These are phyloP conservation scores for Listrodromus nycthemerus DNA, from an alignment of 2,888 invertebrate genomes.

Conservation along the genomic window DNA sequence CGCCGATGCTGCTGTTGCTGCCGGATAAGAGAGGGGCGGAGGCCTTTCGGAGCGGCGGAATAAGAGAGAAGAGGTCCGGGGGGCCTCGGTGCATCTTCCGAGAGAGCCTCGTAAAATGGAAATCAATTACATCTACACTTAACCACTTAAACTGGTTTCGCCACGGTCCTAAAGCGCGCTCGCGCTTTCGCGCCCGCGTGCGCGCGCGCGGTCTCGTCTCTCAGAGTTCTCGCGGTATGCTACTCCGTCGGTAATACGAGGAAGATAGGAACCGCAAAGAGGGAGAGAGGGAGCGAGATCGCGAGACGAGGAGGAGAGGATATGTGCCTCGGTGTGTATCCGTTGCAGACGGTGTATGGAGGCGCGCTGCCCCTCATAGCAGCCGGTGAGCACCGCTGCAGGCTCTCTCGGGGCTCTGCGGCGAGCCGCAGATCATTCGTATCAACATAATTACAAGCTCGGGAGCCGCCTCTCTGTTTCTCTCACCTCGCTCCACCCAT, in stretches of 20 bases:
- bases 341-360: conserved; percentile 37
- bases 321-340: conserved; percentile 13
- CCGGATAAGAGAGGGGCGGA: conserved; percentile 14
- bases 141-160: conserved; percentile 85
- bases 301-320: conserved; percentile 15
- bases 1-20: background rate
- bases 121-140: conserved; percentile 85
- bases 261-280: background rate
- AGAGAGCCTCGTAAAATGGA: conserved; percentile 84
- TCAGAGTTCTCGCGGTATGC: conserved; percentile 65
- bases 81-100: conserved; percentile 63
- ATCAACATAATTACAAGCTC: conserved; percentile 85
- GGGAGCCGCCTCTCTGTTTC: conserved; percentile 84
- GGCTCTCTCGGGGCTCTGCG: conserved; percentile 80
- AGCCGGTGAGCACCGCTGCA: conserved; percentile 82
- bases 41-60: conserved; percentile 36
- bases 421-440: conserved; percentile 84
- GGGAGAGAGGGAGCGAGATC: conserved; percentile 38
- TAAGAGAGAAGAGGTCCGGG: conserved; percentile 23
- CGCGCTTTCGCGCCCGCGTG: conserved; percentile 48
- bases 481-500: conserved; percentile 84
- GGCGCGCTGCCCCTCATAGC: conserved; percentile 65
- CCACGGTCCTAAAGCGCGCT: conserved; percentile 82
- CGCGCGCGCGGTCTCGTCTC: conserved; percentile 35
- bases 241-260: conserved; percentile 52